Conservation (phyloP, 2,113 vertebrate species). For the Pseudorectes ferrugineus region DNA sequence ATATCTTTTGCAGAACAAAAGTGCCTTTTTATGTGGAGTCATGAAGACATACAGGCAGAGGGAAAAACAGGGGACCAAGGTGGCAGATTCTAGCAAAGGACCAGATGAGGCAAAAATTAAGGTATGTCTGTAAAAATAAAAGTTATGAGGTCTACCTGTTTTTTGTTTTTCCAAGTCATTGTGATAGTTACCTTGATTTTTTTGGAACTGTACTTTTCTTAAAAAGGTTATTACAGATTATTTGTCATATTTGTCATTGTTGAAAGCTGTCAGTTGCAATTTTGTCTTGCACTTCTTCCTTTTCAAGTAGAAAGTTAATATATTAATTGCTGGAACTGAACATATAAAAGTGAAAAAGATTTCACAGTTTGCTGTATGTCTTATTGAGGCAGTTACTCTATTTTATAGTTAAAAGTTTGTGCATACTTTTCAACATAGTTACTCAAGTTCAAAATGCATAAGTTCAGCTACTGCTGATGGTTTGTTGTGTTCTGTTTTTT, state of each 20-base stretch:
- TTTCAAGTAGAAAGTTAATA: neutral
- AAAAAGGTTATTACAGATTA: neutral
- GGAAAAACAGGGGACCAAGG: conserved; percentile 98
- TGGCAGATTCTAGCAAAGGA: conserved; percentile 93
- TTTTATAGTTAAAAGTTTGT: neutral
- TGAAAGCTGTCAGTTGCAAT: neutral
- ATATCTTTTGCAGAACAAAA: conserved; percentile 88
- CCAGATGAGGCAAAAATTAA: conserved; percentile 97
- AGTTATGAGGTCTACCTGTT: accelerated
- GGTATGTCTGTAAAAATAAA: conserved; percentile 67
- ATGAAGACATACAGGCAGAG: conserved; percentile 99
- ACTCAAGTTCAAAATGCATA: accelerated
- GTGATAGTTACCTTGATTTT: neutral
- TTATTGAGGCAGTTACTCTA: neutral
- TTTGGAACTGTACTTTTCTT: neutral
- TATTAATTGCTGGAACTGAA: neutral
- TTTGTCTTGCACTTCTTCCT: neutral
- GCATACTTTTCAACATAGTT: neutral
- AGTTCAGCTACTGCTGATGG: neutral
- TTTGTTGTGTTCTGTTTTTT: neutral
- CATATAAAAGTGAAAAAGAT: neutral
- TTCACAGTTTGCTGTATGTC: neutral
- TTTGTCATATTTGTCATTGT: neutral
- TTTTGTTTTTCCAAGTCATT: neutral
- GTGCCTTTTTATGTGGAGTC: conserved; percentile 99